phyloP scores from a whole-genome alignment of 2,113 vertebrate genomes.

The Pogonocichla stellata region DNA sequence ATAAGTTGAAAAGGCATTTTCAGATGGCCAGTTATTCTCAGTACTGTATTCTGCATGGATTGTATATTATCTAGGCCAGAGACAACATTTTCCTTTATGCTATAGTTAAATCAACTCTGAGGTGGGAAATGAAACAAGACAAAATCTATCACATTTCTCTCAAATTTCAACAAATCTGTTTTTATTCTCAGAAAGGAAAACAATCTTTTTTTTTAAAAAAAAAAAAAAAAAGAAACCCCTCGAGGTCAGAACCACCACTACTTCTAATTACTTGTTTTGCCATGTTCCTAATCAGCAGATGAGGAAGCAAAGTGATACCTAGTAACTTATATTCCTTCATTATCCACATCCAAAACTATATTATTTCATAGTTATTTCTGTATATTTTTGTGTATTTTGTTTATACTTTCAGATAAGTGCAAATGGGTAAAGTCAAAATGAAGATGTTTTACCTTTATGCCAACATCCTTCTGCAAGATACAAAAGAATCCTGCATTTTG shows the following conservation, averaged over 20 bases:
- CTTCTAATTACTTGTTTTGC: neutral
- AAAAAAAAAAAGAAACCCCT: neutral
- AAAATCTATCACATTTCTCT: neutral
- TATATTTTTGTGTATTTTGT: neutral
- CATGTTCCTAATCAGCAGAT: neutral
- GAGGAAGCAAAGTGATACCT: neutral
- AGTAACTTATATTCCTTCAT: neutral
- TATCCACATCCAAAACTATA: neutral
- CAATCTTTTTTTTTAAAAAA: neutral
- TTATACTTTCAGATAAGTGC: neutral
- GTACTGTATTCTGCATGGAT: neutral
- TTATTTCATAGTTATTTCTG: neutral
- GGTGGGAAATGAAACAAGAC: constrained; percentile 21
- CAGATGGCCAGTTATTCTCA: neutral
- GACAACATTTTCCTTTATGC: neutral
- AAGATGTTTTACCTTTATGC: neutral
- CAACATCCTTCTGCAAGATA: neutral
- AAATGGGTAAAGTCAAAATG: neutral
- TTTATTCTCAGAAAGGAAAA: neutral
- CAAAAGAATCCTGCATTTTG: neutral
- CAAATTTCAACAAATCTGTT: neutral
- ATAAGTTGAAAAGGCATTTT: constrained; percentile 1
- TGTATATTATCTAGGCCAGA: neutral
- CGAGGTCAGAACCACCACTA: neutral
- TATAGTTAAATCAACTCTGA: constrained; percentile 10